Conservation (phyloP, 2,797 vertebrate genomes). For the Enteromius paludinosus region DNA sequence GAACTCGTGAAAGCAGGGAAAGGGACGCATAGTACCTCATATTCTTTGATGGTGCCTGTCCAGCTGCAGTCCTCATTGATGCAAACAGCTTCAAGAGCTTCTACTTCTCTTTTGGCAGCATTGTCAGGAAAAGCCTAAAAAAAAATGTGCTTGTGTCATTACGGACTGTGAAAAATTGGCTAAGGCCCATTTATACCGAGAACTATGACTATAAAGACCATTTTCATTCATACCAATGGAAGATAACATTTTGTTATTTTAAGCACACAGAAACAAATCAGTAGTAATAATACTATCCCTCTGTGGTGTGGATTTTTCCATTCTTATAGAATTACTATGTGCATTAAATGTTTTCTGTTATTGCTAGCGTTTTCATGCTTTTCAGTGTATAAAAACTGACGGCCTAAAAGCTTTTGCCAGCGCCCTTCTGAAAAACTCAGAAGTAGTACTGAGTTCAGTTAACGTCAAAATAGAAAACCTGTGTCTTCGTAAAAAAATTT, state of each 20-base stretch:
- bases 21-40: constrained; percentile 81
- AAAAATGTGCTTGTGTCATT: constrained; percentile 26
- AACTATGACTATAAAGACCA: not conserved
- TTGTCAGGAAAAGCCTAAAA: constrained; percentile 94
- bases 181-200: not conserved
- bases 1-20: not conserved
- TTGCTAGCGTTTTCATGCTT: not conserved
- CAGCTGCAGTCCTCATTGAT: constrained; percentile 88
- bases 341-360: not conserved
- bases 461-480: not conserved
- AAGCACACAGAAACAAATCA: not conserved
- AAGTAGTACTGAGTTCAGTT: not conserved
- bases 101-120: constrained; percentile 93
- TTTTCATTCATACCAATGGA: not conserved
- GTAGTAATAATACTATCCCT: not conserved
- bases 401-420: not conserved
- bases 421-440: not conserved
- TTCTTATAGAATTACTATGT: not conserved
- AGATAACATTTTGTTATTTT: not conserved
- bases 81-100: constrained; percentile 89
- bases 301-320: not conserved
- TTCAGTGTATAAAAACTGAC: not conserved
- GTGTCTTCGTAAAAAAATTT: not conserved
- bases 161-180: not conserved
- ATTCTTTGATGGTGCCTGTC: constrained; percentile 94